A percentile compares a stretch with the other conserved stretches of the same genome.
phyloP scores from a whole-genome alignment of 2,113 vertebrate species.

The Todiramphus chloris region DNA sequence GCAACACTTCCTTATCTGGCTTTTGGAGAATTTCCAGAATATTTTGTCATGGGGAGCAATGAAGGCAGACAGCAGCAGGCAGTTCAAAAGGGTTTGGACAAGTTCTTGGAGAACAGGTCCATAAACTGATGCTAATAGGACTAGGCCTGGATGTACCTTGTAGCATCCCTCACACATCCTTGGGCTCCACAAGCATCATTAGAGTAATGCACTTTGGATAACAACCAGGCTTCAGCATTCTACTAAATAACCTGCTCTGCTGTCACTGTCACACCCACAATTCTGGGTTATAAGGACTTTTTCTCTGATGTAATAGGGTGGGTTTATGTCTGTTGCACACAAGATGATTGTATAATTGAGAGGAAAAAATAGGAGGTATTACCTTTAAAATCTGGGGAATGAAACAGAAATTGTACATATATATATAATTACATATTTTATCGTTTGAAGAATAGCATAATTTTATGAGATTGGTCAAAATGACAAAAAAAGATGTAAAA shows the following conservation, averaged over 20 bases:
- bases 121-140: background rate
- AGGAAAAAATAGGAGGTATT: background rate
- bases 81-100: background rate
- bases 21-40: background rate
- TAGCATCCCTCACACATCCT: background rate
- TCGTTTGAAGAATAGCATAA: background rate
- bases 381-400: background rate
- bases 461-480: background rate
- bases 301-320: background rate
- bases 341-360: background rate
- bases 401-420: background rate
- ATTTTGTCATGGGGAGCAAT: background rate
- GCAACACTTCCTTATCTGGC: background rate
- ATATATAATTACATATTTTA: background rate
- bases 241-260: background rate
- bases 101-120: background rate
- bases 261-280: background rate
- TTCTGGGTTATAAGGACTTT: background rate
- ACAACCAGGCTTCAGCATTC: background rate
- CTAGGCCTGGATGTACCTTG: background rate
- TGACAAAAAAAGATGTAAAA: background rate
- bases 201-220: background rate
- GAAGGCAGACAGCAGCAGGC: background rate
- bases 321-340: background rate
- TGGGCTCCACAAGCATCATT: background rate